Percentiles rank a stretch among this genome's conserved stretches.
These are phyloP conservation scores for Trachops cirrhosus DNA, from an alignment of 2,797 vertebrate species.

Conservation along the genomic window DNA sequence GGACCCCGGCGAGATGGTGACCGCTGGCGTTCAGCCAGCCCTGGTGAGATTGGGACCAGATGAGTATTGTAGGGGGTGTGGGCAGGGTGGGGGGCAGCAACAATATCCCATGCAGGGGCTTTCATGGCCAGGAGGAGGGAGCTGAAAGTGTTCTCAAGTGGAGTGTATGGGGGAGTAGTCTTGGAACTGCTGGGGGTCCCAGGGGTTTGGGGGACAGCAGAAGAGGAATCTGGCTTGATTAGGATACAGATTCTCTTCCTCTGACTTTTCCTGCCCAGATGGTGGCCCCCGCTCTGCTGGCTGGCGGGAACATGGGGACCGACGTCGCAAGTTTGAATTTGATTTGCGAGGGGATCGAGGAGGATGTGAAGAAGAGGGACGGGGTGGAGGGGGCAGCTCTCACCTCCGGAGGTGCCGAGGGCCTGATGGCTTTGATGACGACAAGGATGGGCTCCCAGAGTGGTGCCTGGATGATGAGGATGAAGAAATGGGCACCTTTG, in stretches of 20 bases:
- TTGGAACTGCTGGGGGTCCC: rapidly evolving
- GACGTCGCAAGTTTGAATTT: constrained; percentile 92
- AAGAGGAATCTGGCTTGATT: background rate
- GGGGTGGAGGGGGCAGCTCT: constrained; percentile 77
- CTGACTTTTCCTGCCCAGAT: constrained; percentile 73
- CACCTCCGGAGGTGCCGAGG: constrained; percentile 77
- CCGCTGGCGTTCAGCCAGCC: constrained; percentile 81
- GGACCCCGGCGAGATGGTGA: constrained; percentile 86
- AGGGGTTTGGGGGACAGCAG: background rate
- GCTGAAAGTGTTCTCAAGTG: background rate
- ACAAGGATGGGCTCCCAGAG: constrained; percentile 92
- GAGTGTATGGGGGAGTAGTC: too few relatives aligned
- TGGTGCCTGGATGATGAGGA: constrained; percentile 96
- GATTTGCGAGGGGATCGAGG: constrained; percentile 89
- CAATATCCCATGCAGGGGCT: background rate
- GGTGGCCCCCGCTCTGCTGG: constrained; percentile 92
- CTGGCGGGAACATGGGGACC: constrained; percentile 91
- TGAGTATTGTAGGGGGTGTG: background rate
- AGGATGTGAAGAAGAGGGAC: constrained; percentile 81
- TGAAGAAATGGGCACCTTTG: constrained; percentile 94
- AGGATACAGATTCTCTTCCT: background rate
- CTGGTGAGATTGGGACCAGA: constrained; percentile 63
- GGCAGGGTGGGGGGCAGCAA: too few relatives aligned
- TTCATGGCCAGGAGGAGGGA: background rate
- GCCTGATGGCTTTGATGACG: constrained; percentile 90